Evolutionary conservation across 2,113 vertebrate genomes (phyloP), one percentile per base, ranked within the genome.

Genomic region (Gallinago undulata): DNA sequence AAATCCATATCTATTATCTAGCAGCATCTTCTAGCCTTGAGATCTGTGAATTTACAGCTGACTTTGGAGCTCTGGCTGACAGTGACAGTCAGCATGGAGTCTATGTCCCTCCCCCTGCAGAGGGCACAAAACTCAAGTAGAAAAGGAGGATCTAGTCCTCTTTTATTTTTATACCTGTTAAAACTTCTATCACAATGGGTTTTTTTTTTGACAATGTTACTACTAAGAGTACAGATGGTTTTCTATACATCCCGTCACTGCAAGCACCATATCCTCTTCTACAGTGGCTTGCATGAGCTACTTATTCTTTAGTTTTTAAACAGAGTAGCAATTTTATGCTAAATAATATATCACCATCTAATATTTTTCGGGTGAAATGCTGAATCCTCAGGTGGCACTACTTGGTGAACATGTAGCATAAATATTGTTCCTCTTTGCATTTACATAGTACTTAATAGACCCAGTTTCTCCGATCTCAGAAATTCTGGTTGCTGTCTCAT

Each of bases 1-100:
- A 95, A 96, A 95, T 94, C 96, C 91, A 95, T 94, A 84, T 18
- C 76, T 60, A 84, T 95, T 95, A 90, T 50, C 80, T 62, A 81
- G 83, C 60, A 84, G 86, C 68, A 59, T 67, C 83, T 63, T 80
- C 68, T 80, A 12, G 8, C 79, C 16, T 12, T 72, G 79, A 84
- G 76, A 81, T 51, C 41, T 72, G 55, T 56, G 55, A 48, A 94
- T 91, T 84, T 93, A 70, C 78, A 84, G 70, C 74, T 89, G 90
- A 39, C 31, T 86, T 45, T 41, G 59, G 79, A 90, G 78, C 76
- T 75, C 17, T 8, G 55, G 22, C 47, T 2, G 0, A 19, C 50
- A 57, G 76, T n/a, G 90, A 30, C 55, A 31, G 68, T 74, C 63
- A 80, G 75, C 63, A 62, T 1, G 2, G 56, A 79, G 70, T 35